These are phyloP conservation scores for Eulithis prunata DNA, from an alignment of 2,888 invertebrate genomes.

Conservation along the genomic window DNA sequence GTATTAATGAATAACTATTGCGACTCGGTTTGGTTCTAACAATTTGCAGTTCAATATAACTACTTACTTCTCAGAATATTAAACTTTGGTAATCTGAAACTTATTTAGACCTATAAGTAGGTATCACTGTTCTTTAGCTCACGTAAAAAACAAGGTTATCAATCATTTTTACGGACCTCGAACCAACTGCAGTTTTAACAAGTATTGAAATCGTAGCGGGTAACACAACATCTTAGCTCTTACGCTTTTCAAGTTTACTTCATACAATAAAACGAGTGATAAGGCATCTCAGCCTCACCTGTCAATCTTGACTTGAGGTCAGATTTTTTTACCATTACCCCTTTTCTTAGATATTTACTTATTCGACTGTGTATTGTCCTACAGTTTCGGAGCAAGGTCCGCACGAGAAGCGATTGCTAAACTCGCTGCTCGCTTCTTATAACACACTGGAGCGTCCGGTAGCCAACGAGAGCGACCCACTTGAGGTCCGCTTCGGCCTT, in stretches of 20 bases:
- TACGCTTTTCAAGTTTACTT: neutral
- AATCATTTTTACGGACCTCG: neutral
- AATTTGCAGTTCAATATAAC: too few relatives aligned
- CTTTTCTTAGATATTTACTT: neutral
- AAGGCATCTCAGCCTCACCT: too few relatives aligned
- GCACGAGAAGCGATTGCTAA: conserved; percentile 94
- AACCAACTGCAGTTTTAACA: neutral
- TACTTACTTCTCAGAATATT: too few relatives aligned
- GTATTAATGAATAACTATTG: conserved; percentile 12
- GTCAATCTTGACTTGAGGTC: too few relatives aligned
- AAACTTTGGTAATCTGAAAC: too few relatives aligned
- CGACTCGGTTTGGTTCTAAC: neutral
- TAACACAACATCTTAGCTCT: neutral
- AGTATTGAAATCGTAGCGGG: neutral
- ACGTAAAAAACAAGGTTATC: neutral
- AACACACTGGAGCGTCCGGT: conserved; percentile 96
- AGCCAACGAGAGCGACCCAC: conserved; percentile 95
- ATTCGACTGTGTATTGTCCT: neutral
- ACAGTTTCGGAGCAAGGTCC: conserved; percentile 95
- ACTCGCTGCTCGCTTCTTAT: conserved; percentile 92
- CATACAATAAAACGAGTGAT: neutral
- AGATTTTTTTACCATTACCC: too few relatives aligned
- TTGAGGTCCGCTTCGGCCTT: conserved; percentile 95
- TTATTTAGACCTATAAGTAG: too few relatives aligned
- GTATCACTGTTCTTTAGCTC: too few relatives aligned